These are phyloP conservation scores for Hormaphis cornu DNA, from an alignment of 1,140 invertebrate genomes.

Conservation along the genomic window DNA sequence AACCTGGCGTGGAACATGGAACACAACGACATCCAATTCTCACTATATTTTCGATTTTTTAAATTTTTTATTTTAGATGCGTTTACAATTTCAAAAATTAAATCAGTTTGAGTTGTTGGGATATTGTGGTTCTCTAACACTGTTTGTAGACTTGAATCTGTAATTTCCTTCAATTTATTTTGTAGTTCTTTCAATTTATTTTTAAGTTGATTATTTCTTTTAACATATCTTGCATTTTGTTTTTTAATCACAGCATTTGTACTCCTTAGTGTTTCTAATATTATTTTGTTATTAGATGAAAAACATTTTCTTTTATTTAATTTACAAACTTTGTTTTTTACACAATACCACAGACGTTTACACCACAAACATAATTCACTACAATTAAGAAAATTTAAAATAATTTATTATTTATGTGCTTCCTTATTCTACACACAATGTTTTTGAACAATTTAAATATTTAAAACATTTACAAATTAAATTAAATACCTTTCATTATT, in stretches of 20 bases:
- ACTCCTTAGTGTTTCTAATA: background rate
- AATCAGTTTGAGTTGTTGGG: background rate
- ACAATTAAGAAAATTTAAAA: background rate
- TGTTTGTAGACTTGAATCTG: background rate
- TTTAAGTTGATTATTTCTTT: background rate
- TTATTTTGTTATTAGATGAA: background rate
- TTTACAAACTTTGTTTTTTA: background rate
- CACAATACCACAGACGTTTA: background rate
- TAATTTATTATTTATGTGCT: background rate
- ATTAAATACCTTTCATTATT: background rate
- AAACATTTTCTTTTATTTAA: background rate
- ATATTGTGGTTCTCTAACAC: background rate
- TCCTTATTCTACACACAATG: too few relatives aligned
- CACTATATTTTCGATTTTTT: background rate
- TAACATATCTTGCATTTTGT: background rate
- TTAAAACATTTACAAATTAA: too few relatives aligned
- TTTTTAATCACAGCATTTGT: background rate
- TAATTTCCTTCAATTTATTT: background rate
- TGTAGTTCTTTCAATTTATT: background rate
- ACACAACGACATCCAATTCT: background rate
- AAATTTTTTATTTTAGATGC: background rate
- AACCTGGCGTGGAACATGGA: background rate
- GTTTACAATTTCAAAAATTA: background rate
- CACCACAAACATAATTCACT: background rate
- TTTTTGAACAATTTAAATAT: background rate